These are phyloP conservation scores for Heliconius eleuchia DNA, from an alignment of 1,140 invertebrate species.

Conservation along the genomic window DNA sequence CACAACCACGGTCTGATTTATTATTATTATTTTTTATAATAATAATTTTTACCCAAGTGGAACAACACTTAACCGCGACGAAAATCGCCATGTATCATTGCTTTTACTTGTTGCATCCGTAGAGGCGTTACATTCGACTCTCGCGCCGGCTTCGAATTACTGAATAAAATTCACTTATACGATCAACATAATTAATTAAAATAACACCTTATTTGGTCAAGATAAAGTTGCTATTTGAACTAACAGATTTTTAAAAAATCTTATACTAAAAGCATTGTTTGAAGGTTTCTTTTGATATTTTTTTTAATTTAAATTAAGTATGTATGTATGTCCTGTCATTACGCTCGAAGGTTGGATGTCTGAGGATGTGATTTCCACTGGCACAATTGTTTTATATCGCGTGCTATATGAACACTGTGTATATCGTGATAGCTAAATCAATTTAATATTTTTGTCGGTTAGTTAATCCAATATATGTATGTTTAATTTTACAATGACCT, in stretches of 20 bases:
- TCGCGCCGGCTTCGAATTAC: constrained; percentile 50
- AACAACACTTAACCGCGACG: constrained; percentile 49
- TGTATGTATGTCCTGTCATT: constrained; percentile 63
- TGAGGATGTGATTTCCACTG: constrained; percentile 70
- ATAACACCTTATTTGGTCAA: not conserved
- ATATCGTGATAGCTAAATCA: constrained; percentile 29
- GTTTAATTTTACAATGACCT: constrained; percentile 15
- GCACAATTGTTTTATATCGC: constrained; percentile 41
- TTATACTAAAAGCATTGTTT: not conserved
- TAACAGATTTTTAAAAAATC: not conserved
- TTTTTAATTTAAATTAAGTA: not conserved
- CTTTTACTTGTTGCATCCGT: constrained; percentile 70
- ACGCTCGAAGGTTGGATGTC: constrained; percentile 57
- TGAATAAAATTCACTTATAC: constrained; percentile 51
- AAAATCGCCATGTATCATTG: constrained; percentile 72
- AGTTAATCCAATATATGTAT: constrained; percentile 2
- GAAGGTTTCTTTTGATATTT: not conserved
- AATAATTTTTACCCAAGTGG: constrained; percentile 35
- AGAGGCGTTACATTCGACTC: constrained; percentile 63
- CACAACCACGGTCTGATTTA: no score
- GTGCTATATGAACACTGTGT: constrained; percentile 29
- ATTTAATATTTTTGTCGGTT: constrained; percentile 15
- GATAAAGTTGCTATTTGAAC: not conserved
- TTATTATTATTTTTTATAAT: not conserved
- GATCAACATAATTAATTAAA: not conserved